Conservation (phyloP, 2,888 invertebrate genomes). For the Eudasyphora cyanicolor region DNA sequence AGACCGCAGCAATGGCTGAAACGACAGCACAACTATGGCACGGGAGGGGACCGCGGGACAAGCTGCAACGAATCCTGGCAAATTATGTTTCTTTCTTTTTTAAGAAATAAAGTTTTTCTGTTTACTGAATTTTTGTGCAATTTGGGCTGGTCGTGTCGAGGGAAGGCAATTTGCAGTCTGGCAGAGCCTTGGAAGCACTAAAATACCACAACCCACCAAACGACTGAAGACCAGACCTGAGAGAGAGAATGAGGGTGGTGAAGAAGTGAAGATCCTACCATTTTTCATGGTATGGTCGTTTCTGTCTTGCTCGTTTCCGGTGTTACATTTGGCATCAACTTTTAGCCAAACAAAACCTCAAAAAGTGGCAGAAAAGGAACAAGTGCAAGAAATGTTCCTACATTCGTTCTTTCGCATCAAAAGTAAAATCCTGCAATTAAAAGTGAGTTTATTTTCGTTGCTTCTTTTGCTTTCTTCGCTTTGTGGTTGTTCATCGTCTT, state of each 20-base stretch:
- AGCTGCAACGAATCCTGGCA: constrained; percentile 8
- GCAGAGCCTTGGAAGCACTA: too few relatives aligned
- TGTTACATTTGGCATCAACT: constrained; percentile 9
- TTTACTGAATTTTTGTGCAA: background rate
- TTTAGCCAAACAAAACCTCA: constrained; percentile 11
- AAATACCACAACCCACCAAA: background rate
- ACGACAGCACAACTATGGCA: background rate
- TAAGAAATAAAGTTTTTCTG: background rate
- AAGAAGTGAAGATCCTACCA: too few relatives aligned
- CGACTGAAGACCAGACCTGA: too few relatives aligned
- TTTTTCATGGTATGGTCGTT: background rate
- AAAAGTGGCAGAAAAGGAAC: background rate
- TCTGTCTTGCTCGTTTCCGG: background rate
- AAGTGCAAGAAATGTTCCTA: constrained; percentile 44
- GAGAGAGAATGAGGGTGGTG: background rate
- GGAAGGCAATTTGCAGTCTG: too few relatives aligned
- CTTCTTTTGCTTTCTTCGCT: background rate
- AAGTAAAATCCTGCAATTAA: constrained; percentile 57
- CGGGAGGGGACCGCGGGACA: background rate
- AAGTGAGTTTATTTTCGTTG: constrained; percentile 46
- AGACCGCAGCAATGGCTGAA: background rate
- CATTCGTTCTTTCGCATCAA: too few relatives aligned
- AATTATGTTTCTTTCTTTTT: constrained; percentile 15
- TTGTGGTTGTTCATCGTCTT: background rate
- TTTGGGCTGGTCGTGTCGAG: background rate